Base-by-base conservation (phyloP, 2,888 invertebrate genomes). In the Xestoiulus laeticollis region DNA sequence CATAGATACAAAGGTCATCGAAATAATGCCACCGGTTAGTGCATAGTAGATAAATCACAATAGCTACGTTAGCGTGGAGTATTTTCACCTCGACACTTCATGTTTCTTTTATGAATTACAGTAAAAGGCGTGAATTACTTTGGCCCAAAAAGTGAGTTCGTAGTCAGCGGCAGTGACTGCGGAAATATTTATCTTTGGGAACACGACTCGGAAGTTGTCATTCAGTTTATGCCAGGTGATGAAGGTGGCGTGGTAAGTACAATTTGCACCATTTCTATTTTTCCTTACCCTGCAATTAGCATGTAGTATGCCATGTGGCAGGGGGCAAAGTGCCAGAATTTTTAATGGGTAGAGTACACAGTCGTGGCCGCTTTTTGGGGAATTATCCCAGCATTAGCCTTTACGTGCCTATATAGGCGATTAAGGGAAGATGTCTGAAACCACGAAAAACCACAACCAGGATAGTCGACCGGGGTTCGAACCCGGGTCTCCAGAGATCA, bases 121-220 rank as follows among this genome's bases (percentile, higher is more conserved):
- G 95, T 98, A 89, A 98, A 98, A 92, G 97, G 97, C 0, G 97
- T 98, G 0, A 96, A 97, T 90, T 99, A 97, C 93, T 98, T 96
- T 92, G 99, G 99, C 0, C 96, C 97, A 0, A 94, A 94, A 90
- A 97, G 97, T 90, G 96, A 99, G 92, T 99, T 95, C 91, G 93
- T 99, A 1, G 95, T 98, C 14, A 98, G 98, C 83, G 99, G 99
- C 0, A 98, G 97, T 1, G 98, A 99, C 92, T 98, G 98, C 92
- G 96, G 97, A 10, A 94, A 98, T 91, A 94, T 94, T 93, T 91
- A 94, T 91, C 94, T 98, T 87, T 99, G 99, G 98, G 97, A 98
- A 90, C 96, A 96, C 92, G 94, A 96, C 87, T 94, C 96, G 0
- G 97, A 97, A 92, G 94, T 96, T 0, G 96, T 99, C 89, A 96